Conservation (phyloP, 2,888 invertebrate genomes). For the Eurytoma adleriae region DNA sequence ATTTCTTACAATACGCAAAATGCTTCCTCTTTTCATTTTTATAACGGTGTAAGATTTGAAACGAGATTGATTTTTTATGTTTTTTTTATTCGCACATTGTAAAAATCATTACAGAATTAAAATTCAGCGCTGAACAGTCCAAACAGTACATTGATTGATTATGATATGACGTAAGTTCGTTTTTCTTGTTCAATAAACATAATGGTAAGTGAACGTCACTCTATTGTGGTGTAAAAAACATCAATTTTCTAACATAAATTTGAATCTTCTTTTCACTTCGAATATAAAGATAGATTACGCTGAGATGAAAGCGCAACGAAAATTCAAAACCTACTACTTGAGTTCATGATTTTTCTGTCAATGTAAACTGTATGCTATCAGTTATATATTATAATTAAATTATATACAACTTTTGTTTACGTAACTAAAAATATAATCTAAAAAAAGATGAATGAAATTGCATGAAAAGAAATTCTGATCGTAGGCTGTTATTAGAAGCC, state of each 20-base stretch:
- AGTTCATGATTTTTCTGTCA: neutral
- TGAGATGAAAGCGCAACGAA: neutral
- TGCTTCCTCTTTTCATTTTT: neutral
- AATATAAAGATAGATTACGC: conserved; percentile 2
- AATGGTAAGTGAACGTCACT: no score
- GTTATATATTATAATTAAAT: conserved; percentile 14
- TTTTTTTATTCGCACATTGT: conserved; percentile 42
- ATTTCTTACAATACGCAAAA: no score
- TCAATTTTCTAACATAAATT: neutral
- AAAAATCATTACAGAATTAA: conserved; percentile 45
- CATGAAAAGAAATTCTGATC: conserved; percentile 13
- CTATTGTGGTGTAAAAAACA: no score
- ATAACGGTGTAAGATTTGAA: neutral
- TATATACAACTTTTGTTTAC: conserved; percentile 43
- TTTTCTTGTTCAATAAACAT: no score
- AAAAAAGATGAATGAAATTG: conserved; percentile 18
- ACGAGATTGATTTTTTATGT: conserved; percentile 1
- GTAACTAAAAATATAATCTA: conserved; percentile 38
- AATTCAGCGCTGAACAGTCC: conserved; percentile 35
- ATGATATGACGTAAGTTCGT: no score
- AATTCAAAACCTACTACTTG: conserved; percentile 6
- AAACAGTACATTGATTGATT: neutral
- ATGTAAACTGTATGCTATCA: conserved; percentile 3
- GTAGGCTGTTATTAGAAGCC: conserved; percentile 21
- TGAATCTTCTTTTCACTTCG: conserved; percentile 16